These are phyloP conservation scores for Colistium nudipinnis DNA, from an alignment of 2,113 vertebrate genomes.

Conservation along the genomic window DNA sequence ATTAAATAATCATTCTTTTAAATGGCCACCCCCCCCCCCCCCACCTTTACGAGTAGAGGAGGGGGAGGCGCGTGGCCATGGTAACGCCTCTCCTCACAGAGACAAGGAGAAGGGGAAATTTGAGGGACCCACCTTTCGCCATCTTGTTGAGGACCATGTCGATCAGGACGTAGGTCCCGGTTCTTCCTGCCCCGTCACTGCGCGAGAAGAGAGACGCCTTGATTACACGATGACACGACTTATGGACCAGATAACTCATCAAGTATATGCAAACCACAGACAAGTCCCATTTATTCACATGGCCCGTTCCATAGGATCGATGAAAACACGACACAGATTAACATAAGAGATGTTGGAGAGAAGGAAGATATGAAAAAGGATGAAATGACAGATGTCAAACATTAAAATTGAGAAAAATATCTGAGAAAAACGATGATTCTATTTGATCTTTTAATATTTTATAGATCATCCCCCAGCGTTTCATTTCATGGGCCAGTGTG, in stretches of 20 bases:
- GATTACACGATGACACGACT: background rate
- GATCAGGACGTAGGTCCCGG: slow-evolving; percentile 92
- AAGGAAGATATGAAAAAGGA: too few species aligned
- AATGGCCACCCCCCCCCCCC: slow-evolving; percentile 1
- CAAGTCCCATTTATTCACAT: too few species aligned
- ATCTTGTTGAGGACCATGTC: slow-evolving; percentile 99
- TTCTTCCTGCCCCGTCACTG: slow-evolving; percentile 93
- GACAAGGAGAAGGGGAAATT: background rate
- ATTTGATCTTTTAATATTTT: too few species aligned
- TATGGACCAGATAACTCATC: too few species aligned
- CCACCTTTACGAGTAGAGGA: background rate
- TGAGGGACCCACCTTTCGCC: slow-evolving; percentile 92
- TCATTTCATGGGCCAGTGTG: slow-evolving; percentile 36
- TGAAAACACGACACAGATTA: too few species aligned
- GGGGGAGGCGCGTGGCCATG: slow-evolving; percentile 10
- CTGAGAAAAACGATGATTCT: too few species aligned
- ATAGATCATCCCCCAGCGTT: slow-evolving; percentile 22
- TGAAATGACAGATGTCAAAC: too few species aligned
- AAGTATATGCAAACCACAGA: too few species aligned
- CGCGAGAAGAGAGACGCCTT: background rate
- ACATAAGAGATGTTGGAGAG: too few species aligned
- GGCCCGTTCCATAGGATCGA: too few species aligned
- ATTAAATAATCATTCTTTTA: background rate
- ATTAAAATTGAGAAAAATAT: too few species aligned
- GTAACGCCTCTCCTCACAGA: background rate